Evolutionary conservation across 2,888 invertebrate species (phyloP).

Genomic region (Calliphora vomitoria): DNA sequence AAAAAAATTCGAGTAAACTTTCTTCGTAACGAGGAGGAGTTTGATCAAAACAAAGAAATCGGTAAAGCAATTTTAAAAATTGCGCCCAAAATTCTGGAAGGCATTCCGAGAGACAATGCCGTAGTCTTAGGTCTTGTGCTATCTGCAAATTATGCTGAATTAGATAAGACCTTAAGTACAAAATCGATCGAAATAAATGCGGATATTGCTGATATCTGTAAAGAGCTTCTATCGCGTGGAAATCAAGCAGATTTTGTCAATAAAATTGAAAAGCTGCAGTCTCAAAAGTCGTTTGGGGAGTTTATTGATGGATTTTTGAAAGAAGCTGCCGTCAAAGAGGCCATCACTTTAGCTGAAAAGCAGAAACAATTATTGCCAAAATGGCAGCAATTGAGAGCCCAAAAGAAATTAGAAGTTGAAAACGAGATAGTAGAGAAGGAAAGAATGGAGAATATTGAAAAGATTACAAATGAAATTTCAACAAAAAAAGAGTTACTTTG

Average conservation of each 20-base stretch:
- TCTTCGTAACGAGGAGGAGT: slow-evolving; percentile 92
- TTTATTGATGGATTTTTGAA: slow-evolving; percentile 82
- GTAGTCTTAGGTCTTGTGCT: slow-evolving; percentile 84
- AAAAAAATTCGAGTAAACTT: slow-evolving; percentile 91
- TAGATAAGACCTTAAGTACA: slow-evolving; percentile 77
- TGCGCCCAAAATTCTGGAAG: slow-evolving; percentile 64
- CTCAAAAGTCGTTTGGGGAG: slow-evolving; percentile 76
- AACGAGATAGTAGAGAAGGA: slow-evolving; percentile 86
- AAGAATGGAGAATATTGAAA: slow-evolving; percentile 86
- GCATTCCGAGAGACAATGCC: slow-evolving; percentile 65
- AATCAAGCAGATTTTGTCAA: slow-evolving; percentile 12
- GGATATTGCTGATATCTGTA: slow-evolving; percentile 49
- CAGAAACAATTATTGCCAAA: slow-evolving; percentile 81
- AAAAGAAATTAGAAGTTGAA: slow-evolving; percentile 87
- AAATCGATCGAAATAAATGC: slow-evolving; percentile 37
- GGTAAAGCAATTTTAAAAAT: slow-evolving; percentile 85
- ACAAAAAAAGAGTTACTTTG: slow-evolving; percentile 88
- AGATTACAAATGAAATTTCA: slow-evolving; percentile 84
- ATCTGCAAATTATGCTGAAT: slow-evolving; percentile 89
- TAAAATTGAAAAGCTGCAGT: slow-evolving; percentile 81
- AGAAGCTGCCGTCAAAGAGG: slow-evolving; percentile 75
- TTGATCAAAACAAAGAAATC: slow-evolving; percentile 90
- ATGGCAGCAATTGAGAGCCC: slow-evolving; percentile 84
- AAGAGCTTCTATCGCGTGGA: slow-evolving; percentile 26
- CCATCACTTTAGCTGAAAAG: slow-evolving; percentile 78